Evolutionary conservation across 2,113 vertebrate species (phyloP), one percentile per base, ranked within the genome.

Genomic region (Petromus typicus): DNA sequence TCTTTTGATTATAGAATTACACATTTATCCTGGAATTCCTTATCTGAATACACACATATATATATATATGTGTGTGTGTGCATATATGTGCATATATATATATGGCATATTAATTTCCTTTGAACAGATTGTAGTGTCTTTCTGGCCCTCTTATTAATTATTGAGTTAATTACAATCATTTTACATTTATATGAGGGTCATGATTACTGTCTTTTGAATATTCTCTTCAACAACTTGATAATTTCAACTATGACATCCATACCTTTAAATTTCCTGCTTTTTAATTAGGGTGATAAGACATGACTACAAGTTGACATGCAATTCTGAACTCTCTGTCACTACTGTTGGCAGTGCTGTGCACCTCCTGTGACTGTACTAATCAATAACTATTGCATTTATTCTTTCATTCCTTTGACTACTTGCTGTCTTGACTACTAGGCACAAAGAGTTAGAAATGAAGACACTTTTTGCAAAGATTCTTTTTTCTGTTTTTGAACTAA

Each of bases 21-120:
- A 57, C 88, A 88, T 91, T 37, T 89, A 69, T 93, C 71, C 92
- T 34, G 86, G 90, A 93, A 79, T 93, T 89, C 54, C 75, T 92
- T 92, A 93, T 91, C 89, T 86, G 32, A 89, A 59, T 67, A 67
- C 75, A 17, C 82, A 61, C 86, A 56, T 56, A 56, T 56, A 56
- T 56, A 54, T 54, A 54, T n/a, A n/a, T n/a, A n/a, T n/a, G n/a
- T n/a, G n/a, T n/a, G n/a, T n/a, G n/a, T n/a, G n/a, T n/a, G n/a
- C n/a, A n/a, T n/a, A n/a, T 51, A 51, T 51, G 6, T 51, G 16
- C 3, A 59, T 67, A 73, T 67, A 17, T 85, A 61, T 89, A 32
- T 81, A 27, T 66, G 32, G 8, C 61, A 86, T 4, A 84, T 91
- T 61, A 91, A 89, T 91, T 96, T 30, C 48, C n/a, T 90, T 27